These are phyloP conservation scores for Brachionus plicatilis DNA, from an alignment of 1,140 invertebrate genomes.

Conservation along the genomic window DNA sequence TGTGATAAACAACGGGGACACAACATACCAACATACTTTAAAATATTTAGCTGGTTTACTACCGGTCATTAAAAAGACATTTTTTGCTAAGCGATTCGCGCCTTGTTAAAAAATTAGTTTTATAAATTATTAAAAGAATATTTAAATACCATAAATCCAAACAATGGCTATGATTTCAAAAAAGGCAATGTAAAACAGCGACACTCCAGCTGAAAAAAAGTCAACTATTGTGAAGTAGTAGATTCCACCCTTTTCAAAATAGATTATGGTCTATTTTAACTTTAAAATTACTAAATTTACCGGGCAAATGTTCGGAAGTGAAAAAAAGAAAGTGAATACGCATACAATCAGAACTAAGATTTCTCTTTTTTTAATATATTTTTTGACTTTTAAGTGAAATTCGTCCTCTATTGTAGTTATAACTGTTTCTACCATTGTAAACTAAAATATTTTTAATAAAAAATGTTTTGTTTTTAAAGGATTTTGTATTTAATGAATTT, in stretches of 20 bases:
- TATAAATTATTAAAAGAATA: conserved; percentile 34
- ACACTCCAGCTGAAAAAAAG: conserved; percentile 81
- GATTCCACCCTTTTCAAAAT: conserved; percentile 69
- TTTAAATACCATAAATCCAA: conserved; percentile 69
- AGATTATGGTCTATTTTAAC: not conserved
- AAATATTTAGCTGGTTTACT: conserved; percentile 71
- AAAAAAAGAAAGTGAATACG: conserved; percentile 72
- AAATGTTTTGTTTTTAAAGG: no score
- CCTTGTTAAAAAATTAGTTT: conserved; percentile 55
- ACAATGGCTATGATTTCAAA: conserved; percentile 82
- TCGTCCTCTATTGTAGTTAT: conserved; percentile 84
- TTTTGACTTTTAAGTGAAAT: conserved; percentile 74
- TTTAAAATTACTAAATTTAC: not conserved
- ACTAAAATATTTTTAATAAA: conserved; percentile 45
- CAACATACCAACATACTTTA: conserved; percentile 74
- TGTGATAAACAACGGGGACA: conserved; percentile 72
- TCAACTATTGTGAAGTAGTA: conserved; percentile 87
- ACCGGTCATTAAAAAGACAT: conserved; percentile 82
- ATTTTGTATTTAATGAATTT: no score
- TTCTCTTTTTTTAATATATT: conserved; percentile 75
- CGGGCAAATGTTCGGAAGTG: conserved; percentile 58
- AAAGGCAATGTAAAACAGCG: conserved; percentile 82
- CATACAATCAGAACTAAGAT: conserved; percentile 75
- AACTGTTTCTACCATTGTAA: conserved; percentile 80
- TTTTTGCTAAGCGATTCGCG: conserved; percentile 68